Evolutionary conservation across 2,113 vertebrate genomes (phyloP).

Genomic region (Tamias sibiricus): DNA sequence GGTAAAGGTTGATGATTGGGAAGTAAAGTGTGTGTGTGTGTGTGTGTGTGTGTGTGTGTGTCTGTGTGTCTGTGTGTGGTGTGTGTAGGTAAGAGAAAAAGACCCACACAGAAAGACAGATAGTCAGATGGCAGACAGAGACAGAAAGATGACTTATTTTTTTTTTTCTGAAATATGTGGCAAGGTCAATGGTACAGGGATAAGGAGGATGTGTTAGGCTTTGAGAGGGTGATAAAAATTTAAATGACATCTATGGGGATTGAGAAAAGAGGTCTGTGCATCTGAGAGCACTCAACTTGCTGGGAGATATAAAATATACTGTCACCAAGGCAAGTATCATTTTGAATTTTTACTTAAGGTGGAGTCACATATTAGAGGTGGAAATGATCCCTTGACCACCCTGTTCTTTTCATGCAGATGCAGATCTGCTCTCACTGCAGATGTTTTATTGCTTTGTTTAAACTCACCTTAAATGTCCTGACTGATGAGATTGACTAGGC

Average conservation of each 20-base stretch:
- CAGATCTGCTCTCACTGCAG: neutral
- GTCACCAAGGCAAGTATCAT: neutral
- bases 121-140: no score
- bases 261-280: neutral
- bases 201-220: neutral
- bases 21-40: neutral
- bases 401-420: conserved; percentile 20
- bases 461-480: conserved; percentile 39
- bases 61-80: neutral
- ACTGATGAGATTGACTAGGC: neutral
- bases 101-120: no score
- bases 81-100: no score
- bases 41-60: neutral
- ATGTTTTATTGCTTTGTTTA: conserved; percentile 36
- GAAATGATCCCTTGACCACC: neutral
- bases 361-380: neutral
- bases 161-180: conserved; percentile 29
- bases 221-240: conserved; percentile 1
- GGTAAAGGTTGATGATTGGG: neutral
- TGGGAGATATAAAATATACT: neutral
- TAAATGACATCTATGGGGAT: neutral
- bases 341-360: conserved; percentile 12
- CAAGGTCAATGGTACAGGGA: conserved; percentile 4
- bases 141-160: neutral
- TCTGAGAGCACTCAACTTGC: neutral